A percentile compares a stretch with the other conserved stretches of the same genome.
phyloP scores from a whole-genome alignment of 2,888 invertebrate genomes.

The Nomada hirtipes region DNA sequence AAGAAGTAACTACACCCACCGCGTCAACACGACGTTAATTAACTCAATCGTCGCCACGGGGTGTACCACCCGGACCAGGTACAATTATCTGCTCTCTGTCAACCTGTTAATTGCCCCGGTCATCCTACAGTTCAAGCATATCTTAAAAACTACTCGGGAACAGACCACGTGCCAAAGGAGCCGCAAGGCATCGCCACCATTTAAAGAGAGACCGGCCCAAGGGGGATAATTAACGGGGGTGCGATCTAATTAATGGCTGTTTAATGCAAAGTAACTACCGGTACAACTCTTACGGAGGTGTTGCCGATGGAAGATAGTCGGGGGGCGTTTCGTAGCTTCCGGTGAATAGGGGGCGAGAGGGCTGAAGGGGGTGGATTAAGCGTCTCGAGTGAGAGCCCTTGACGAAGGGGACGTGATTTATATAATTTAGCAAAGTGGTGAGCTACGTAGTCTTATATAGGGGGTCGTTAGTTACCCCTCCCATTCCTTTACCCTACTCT shows the following conservation, averaged over 20 bases:
- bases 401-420: conserved; percentile 82
- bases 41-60: not conserved
- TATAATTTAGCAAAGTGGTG: conserved; percentile 83
- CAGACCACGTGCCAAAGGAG: conserved; percentile 14
- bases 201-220: conserved; percentile 64
- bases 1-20: not conserved
- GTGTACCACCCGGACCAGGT: not conserved
- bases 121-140: not conserved
- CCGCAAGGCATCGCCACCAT: conserved; percentile 62
- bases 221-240: conserved; percentile 74
- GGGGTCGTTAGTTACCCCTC: conserved; percentile 76
- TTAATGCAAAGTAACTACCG: conserved; percentile 79
- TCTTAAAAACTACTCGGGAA: conserved; percentile 23
- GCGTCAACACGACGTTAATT: not conserved
- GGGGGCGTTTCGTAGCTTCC: conserved; percentile 29
- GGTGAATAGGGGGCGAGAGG: conserved; percentile 25
- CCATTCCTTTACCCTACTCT: conserved; percentile 39
- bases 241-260: conserved; percentile 78
- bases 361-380: conserved; percentile 71
- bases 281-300: conserved; percentile 65
- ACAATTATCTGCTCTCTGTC: conserved; percentile 6
- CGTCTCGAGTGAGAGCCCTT: conserved; percentile 76
- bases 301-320: conserved; percentile 55
- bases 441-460: conserved; percentile 75
- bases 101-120: conserved; percentile 25